These are phyloP conservation scores for Dicycla oo DNA, from an alignment of 2,888 invertebrate genomes.

Conservation along the genomic window DNA sequence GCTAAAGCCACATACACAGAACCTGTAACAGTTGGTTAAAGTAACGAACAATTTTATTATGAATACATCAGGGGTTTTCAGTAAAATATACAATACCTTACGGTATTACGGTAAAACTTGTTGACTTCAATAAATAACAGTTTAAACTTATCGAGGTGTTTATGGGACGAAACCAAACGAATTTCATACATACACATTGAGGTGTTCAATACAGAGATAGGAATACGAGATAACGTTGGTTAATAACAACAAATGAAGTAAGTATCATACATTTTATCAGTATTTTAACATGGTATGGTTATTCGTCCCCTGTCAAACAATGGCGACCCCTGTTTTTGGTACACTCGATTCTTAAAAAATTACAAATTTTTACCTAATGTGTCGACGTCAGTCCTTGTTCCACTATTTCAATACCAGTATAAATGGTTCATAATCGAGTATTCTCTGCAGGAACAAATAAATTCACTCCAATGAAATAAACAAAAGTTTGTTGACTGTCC, in stretches of 20 bases:
- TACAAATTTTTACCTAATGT: constrained; percentile 86
- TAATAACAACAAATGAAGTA: constrained; percentile 72
- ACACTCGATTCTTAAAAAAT: constrained; percentile 75
- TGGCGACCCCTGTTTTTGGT: constrained; percentile 86
- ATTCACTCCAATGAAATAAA: constrained; percentile 88
- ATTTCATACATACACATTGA: constrained; percentile 56
- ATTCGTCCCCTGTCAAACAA: constrained; percentile 86
- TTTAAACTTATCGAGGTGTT: constrained; percentile 54
- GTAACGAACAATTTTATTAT: not conserved
- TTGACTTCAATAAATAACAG: constrained; percentile 52
- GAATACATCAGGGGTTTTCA: constrained; percentile 25
- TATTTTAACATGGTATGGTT: constrained; percentile 67
- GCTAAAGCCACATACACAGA: constrained; percentile 11
- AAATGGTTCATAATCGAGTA: constrained; percentile 87
- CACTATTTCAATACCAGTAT: constrained; percentile 85
- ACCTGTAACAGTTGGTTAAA: not conserved
- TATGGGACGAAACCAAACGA: constrained; percentile 56
- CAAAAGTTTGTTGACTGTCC: constrained; percentile 91
- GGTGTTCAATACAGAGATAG: constrained; percentile 57
- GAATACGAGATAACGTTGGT: constrained; percentile 69
- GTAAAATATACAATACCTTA: constrained; percentile 57
- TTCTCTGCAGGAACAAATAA: constrained; percentile 83
- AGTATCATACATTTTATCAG: constrained; percentile 65
- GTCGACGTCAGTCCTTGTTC: constrained; percentile 85
- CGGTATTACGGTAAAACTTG: constrained; percentile 66